Evolutionary conservation across 2,113 vertebrate species (phyloP).

Genomic region (Camelus bactrianus): DNA sequence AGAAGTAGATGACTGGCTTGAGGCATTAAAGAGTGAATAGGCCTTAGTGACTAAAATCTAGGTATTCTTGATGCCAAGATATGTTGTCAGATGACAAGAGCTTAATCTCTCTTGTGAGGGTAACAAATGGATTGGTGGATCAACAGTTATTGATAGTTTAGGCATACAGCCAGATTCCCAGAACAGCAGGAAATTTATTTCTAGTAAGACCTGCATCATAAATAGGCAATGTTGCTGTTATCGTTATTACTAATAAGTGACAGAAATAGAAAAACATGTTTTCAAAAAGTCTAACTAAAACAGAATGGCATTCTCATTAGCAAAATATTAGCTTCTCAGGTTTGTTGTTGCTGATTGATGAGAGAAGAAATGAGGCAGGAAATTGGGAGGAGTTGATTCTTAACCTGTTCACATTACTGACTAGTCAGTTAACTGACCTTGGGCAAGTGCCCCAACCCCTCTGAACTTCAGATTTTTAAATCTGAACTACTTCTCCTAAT

Average conservation of each 20-base stretch:
- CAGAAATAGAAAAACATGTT: constrained; percentile 47
- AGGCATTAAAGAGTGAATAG: background rate
- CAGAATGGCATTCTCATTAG: background rate
- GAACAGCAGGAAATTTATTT: constrained; percentile 44
- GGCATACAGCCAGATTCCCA: background rate
- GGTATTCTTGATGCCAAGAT: background rate
- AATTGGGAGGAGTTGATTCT: background rate
- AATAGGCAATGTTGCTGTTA: constrained; percentile 20
- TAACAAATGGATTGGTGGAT: background rate
- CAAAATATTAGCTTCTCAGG: background rate
- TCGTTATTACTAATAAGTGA: constrained; percentile 53
- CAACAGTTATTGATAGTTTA: background rate
- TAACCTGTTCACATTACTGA: background rate
- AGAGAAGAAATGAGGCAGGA: background rate
- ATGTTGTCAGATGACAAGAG: background rate
- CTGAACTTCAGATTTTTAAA: background rate
- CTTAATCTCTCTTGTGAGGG: constrained; percentile 40
- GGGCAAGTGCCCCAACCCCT: background rate
- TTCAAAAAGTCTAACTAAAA: background rate
- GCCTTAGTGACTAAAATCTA: constrained; percentile 37
- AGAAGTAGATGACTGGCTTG: background rate
- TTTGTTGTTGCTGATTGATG: background rate
- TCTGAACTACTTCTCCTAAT: background rate
- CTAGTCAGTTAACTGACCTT: background rate
- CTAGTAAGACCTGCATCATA: constrained; percentile 10